phyloP scores from a whole-genome alignment of 1,140 invertebrate species.

The Habropoda laboriosa region DNA sequence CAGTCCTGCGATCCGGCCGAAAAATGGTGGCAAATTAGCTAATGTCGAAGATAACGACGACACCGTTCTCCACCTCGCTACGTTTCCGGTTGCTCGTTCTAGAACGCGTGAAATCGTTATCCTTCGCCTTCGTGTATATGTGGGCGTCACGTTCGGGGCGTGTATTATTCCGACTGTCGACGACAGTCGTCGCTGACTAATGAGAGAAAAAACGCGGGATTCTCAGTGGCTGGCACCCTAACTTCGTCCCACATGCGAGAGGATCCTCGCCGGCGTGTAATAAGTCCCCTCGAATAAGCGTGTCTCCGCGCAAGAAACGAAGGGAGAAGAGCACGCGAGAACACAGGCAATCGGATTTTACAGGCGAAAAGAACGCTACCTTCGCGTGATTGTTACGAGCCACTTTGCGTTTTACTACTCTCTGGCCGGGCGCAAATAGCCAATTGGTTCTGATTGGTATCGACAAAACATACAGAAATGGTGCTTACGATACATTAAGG shows the following conservation, averaged over 20 bases:
- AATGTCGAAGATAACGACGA: constrained; percentile 33
- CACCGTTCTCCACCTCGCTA: not conserved
- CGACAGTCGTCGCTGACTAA: constrained; percentile 49
- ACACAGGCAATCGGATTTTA: not conserved
- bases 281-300: constrained; percentile 24
- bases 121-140: constrained; percentile 20
- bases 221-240: constrained; percentile 25
- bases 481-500: not conserved
- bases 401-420: not conserved
- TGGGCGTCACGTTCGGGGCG: constrained; percentile 50
- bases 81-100: constrained; percentile 8
- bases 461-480: not conserved
- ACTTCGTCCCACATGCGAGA: constrained; percentile 39
- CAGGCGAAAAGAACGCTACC: not conserved
- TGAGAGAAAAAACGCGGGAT: constrained; percentile 48
- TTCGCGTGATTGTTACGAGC: not conserved
- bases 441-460: constrained; percentile 3
- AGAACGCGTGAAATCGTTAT: constrained; percentile 50
- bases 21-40: constrained; percentile 29
- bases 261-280: constrained; percentile 16
- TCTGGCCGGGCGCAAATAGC: not conserved
- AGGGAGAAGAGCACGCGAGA: too few species aligned
- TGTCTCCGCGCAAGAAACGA: constrained; percentile 7
- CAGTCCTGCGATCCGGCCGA: not conserved
- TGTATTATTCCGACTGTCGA: constrained; percentile 56